Conservation (phyloP, 1,140 invertebrate species). For the Macrotrachela quadricornifera region DNA sequence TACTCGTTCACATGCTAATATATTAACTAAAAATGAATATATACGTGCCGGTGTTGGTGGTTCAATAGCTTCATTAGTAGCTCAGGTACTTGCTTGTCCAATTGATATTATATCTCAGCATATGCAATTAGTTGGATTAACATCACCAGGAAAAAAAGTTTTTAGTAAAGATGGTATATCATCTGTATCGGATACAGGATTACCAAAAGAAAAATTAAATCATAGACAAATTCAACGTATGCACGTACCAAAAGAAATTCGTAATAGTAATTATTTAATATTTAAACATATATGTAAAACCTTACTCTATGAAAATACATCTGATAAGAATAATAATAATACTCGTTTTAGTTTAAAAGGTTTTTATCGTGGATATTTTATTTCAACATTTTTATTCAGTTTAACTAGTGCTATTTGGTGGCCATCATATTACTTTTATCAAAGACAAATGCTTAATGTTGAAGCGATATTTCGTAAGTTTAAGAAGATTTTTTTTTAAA, state of each 20-base stretch:
- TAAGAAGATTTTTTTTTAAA: too few relatives aligned
- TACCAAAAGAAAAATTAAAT: neutral
- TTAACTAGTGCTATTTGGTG: slow-evolving; percentile 89
- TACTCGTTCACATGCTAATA: slow-evolving; percentile 40
- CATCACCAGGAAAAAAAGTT: too few relatives aligned
- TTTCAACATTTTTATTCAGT: slow-evolving; percentile 71
- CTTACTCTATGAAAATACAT: too few relatives aligned
- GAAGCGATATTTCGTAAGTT: too few relatives aligned
- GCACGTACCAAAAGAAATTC: neutral
- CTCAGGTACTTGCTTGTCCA: slow-evolving; percentile 82
- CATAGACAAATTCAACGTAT: slow-evolving; percentile 5
- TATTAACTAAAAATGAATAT: neutral
- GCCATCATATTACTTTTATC: slow-evolving; percentile 78
- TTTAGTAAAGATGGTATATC: neutral
- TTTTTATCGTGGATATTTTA: slow-evolving; percentile 69
- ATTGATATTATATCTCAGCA: slow-evolving; percentile 90
- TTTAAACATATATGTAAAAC: too few relatives aligned
- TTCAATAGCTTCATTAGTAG: slow-evolving; percentile 65
- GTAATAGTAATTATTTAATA: too few relatives aligned
- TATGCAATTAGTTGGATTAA: slow-evolving; percentile 63
- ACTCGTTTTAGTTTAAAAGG: slow-evolving; percentile 35
- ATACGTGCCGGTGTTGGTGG: slow-evolving; percentile 43
- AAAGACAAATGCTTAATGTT: slow-evolving; percentile 41
- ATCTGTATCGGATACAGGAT: neutral
- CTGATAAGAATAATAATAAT: too few relatives aligned